phyloP scores from a whole-genome alignment of 2,113 vertebrate species.

The Plotosus lineatus region DNA sequence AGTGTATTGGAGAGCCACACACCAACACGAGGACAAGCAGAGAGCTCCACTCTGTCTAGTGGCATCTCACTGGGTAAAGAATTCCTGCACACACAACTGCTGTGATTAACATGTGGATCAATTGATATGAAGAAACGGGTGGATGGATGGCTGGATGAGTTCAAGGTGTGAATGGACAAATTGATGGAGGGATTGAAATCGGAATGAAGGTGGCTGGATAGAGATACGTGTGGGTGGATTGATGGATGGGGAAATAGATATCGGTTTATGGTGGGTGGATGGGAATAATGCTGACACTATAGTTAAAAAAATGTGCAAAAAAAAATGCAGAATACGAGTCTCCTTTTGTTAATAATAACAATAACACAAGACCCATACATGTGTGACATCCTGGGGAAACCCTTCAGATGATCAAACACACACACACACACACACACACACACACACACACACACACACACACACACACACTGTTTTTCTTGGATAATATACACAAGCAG shows the following conservation, averaged over 20 bases:
- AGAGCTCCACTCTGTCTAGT: conserved; percentile 95
- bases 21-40: conserved; percentile 85
- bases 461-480: neutral
- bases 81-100: neutral
- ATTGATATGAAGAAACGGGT: too few relatives aligned
- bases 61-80: conserved; percentile 91
- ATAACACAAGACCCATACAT: neutral
- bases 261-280: too few relatives aligned
- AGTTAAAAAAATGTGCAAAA: neutral
- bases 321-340: neutral
- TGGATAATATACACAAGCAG: neutral
- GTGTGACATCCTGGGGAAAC: neutral
- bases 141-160: neutral
- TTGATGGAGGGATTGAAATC: too few relatives aligned
- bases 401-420: too few relatives aligned
- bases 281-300: too few relatives aligned
- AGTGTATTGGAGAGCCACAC: conserved; percentile 95
- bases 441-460: neutral
- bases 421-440: neutral
- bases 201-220: too few relatives aligned
- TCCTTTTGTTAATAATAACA: neutral
- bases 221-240: neutral
- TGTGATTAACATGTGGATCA: too few relatives aligned
- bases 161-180: neutral
- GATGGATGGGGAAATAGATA: too few relatives aligned